These are phyloP conservation scores for Phyllotreta cruciferae DNA, from an alignment of 2,888 invertebrate genomes.

Conservation along the genomic window DNA sequence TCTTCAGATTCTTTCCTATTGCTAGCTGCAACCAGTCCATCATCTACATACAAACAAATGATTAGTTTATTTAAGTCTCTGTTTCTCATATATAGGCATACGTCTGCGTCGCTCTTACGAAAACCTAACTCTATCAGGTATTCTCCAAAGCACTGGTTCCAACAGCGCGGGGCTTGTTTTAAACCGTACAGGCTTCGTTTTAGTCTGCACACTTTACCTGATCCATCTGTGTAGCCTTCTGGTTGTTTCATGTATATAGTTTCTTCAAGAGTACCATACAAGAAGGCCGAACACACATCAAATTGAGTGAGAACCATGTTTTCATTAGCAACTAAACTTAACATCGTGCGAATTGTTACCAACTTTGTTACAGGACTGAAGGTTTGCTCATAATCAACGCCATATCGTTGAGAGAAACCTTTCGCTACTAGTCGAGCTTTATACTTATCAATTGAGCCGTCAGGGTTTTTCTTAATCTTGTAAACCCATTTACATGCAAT, in stretches of 20 bases:
- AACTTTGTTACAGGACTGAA: constrained; percentile 38
- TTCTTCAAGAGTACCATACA: constrained; percentile 31
- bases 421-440: constrained; percentile 47
- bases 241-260: constrained; percentile 40
- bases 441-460: constrained; percentile 43
- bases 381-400: constrained; percentile 43
- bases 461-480: constrained; percentile 46
- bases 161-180: too few species aligned
- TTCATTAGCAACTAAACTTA: constrained; percentile 40
- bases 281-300: constrained; percentile 45
- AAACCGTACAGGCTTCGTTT: too few species aligned
- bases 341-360: constrained; percentile 42
- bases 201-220: too few species aligned
- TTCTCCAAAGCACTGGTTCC: too few species aligned
- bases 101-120: constrained; percentile 16
- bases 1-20: background rate
- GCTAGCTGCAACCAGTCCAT: constrained; percentile 20
- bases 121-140: too few species aligned
- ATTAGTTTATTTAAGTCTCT: background rate
- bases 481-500: constrained; percentile 49
- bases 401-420: constrained; percentile 40
- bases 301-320: constrained; percentile 44
- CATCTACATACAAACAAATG: constrained; percentile 6
- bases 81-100: constrained; percentile 4
- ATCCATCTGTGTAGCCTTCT: constrained; percentile 5